These are phyloP conservation scores for Noctuana brunneofusca DNA, from an alignment of 2,888 invertebrate genomes.

Conservation along the genomic window DNA sequence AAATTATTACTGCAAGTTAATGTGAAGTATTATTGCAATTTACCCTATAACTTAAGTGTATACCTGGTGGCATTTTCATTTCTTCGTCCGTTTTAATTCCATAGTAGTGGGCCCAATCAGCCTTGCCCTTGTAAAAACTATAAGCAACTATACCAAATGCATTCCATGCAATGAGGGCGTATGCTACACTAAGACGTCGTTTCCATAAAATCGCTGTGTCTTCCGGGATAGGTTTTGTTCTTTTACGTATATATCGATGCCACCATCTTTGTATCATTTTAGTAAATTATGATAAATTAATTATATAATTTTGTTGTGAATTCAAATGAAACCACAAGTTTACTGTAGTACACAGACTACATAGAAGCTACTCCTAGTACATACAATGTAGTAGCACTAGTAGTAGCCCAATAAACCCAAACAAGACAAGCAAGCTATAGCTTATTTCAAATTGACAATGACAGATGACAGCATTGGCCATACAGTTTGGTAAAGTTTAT, in stretches of 20 bases:
- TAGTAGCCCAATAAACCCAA: too few relatives aligned
- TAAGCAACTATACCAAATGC: constrained; percentile 86
- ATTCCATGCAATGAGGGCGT: constrained; percentile 88
- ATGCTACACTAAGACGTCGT: constrained; percentile 83
- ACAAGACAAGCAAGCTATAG: too few relatives aligned
- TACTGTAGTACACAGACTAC: too few relatives aligned
- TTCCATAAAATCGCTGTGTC: constrained; percentile 84
- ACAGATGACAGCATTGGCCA: too few relatives aligned
- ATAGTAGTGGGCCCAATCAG: constrained; percentile 86
- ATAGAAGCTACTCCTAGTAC: too few relatives aligned
- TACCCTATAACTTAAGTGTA: too few relatives aligned
- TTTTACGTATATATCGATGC: constrained; percentile 66
- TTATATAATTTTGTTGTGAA: not conserved
- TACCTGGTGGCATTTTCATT: constrained; percentile 81
- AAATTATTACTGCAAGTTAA: too few relatives aligned
- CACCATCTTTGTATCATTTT: constrained; percentile 70
- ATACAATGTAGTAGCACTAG: too few relatives aligned
- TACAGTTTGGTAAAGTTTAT: too few relatives aligned
- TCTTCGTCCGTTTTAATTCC: constrained; percentile 85
- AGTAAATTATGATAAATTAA: not conserved
- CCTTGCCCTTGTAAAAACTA: constrained; percentile 82
- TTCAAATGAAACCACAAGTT: too few relatives aligned
- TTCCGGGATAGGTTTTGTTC: constrained; percentile 69
- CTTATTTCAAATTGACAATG: too few relatives aligned
- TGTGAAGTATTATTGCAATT: too few relatives aligned